phyloP scores from a whole-genome alignment of 2,888 invertebrate species.

The Furcula furcula region DNA sequence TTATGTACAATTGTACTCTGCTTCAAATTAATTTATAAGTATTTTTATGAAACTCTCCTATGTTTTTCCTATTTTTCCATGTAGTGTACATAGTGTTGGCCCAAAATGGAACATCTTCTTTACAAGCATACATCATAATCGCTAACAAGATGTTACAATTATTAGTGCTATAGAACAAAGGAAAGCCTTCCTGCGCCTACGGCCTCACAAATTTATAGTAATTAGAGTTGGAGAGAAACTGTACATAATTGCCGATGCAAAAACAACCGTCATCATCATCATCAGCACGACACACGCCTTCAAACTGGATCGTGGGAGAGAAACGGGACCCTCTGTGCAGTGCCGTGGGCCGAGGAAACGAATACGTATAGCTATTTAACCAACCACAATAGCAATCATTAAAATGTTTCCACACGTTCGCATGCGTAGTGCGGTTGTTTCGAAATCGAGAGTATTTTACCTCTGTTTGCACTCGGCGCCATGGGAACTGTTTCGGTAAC shows the following conservation, averaged over 20 bases:
- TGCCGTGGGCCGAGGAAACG: conserved; percentile 64
- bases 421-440: conserved; percentile 69
- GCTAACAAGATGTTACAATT: not conserved
- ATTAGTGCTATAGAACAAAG: conserved; percentile 66
- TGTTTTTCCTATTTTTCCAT: no score
- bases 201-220: conserved; percentile 69
- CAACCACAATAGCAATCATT: conserved; percentile 63
- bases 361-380: conserved; percentile 56
- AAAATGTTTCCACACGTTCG: conserved; percentile 69
- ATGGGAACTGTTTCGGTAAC: conserved; percentile 35
- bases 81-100: no score
- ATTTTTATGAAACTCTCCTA: no score
- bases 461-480: conserved; percentile 22
- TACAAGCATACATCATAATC: not conserved
- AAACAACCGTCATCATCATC: conserved; percentile 72
- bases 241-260: conserved; percentile 77
- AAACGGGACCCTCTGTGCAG: conserved; percentile 71
- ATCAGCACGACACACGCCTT: conserved; percentile 67
- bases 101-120: no score
- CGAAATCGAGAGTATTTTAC: conserved; percentile 71
- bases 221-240: conserved; percentile 74
- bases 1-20: no score
- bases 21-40: no score
- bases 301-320: conserved; percentile 78
- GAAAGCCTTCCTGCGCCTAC: conserved; percentile 53